Percentiles rank a stretch among this genome's conserved stretches.
These are phyloP conservation scores for Scaptomyza polygonia DNA, from an alignment of 2,888 invertebrate genomes.

Conservation along the genomic window DNA sequence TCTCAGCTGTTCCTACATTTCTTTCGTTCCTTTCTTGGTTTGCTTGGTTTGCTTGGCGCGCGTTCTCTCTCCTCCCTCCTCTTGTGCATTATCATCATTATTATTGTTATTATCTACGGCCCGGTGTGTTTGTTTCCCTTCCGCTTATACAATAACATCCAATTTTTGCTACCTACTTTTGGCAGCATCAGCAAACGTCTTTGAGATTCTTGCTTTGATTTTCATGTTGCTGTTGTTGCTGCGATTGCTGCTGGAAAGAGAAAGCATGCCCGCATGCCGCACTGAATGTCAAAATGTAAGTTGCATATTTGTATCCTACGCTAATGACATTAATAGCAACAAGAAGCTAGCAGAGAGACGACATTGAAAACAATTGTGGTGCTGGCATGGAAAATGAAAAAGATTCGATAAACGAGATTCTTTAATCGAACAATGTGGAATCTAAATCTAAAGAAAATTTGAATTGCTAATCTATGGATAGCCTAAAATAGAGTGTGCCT, in stretches of 20 bases:
- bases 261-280: slow-evolving; percentile 69
- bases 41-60: slow-evolving; percentile 58
- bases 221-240: slow-evolving; percentile 34
- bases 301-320: slow-evolving; percentile 67
- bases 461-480: not conserved
- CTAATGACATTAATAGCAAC: slow-evolving; percentile 61
- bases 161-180: slow-evolving; percentile 71
- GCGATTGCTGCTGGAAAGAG: slow-evolving; percentile 22
- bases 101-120: slow-evolving; percentile 80
- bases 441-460: slow-evolving; percentile 6
- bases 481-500: not conserved
- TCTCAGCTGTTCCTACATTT: slow-evolving; percentile 41
- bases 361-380: slow-evolving; percentile 14
- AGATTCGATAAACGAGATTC: not conserved
- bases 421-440: slow-evolving; percentile 1
- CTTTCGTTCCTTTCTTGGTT: slow-evolving; percentile 15
- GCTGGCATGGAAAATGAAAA: slow-evolving; percentile 3
- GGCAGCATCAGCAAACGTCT: slow-evolving; percentile 43
- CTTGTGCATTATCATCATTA: slow-evolving; percentile 56
- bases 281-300: slow-evolving; percentile 35
- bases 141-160: slow-evolving; percentile 79
- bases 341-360: not conserved
- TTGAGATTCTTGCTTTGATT: slow-evolving; percentile 61
- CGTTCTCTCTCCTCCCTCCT: slow-evolving; percentile 24
- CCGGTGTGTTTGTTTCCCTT: slow-evolving; percentile 78